Percentiles rank a stretch among this genome's conserved stretches.
These are phyloP conservation scores for Henricia sp. DNA, from an alignment of 53 echinoderm and acorn worm species.

Conservation along the genomic window DNA sequence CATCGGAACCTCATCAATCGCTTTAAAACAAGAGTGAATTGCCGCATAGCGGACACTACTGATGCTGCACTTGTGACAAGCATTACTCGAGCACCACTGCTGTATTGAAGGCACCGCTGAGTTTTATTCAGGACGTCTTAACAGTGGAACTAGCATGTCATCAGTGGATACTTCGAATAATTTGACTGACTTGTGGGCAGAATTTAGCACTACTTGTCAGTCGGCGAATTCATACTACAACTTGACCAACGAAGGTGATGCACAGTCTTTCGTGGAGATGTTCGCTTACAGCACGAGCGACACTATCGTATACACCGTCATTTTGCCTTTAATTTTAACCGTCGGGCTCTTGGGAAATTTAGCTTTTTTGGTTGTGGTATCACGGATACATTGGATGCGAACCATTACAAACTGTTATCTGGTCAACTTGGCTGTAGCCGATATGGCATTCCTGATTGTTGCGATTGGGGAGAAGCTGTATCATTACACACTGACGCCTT, in stretches of 20 bases:
- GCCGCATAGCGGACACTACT: neutral
- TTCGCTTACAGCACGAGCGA: conserved; percentile 24
- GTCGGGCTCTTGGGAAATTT: conserved; percentile 77
- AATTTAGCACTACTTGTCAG: neutral
- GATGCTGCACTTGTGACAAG: neutral
- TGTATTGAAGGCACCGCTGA: neutral
- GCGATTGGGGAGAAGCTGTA: conserved; percentile 81
- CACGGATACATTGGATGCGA: conserved; percentile 80
- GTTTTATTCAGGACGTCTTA: neutral
- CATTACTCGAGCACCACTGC: neutral
- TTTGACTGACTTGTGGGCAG: neutral
- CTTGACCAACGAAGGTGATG: neutral
- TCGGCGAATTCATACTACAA: neutral
- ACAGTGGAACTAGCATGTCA: neutral
- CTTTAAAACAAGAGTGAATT: neutral
- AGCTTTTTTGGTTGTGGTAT: conserved; percentile 86
- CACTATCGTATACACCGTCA: conserved; percentile 37
- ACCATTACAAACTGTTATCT: conserved; percentile 86
- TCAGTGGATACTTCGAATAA: neutral
- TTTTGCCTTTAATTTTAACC: conserved; percentile 78
- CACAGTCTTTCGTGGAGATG: conserved; percentile 5
- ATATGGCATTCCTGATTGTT: conserved; percentile 75
- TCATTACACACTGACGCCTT: conserved; percentile 65
- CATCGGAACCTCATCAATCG: neutral
- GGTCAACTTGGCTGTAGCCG: conserved; percentile 87